These are phyloP conservation scores for Rhinichthys klamathensis DNA, from an alignment of 2,113 vertebrate species.

Conservation along the genomic window DNA sequence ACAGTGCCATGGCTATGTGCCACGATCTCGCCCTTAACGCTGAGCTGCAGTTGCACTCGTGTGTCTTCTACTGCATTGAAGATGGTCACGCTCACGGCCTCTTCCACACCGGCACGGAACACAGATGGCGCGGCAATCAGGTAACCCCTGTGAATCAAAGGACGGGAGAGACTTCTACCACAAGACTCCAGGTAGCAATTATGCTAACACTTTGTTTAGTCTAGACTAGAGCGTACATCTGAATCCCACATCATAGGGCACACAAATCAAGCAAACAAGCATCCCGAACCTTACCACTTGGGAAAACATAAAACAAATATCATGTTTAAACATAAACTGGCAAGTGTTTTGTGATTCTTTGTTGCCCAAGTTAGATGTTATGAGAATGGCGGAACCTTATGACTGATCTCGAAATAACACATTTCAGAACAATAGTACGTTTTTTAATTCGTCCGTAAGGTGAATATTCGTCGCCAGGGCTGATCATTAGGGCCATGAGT, in stretches of 20 bases:
- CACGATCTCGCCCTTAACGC: constrained; percentile 84
- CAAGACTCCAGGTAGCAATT: constrained; percentile 30
- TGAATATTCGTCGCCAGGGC: background rate
- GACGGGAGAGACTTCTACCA: background rate
- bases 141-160: constrained; percentile 80
- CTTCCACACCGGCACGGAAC: constrained; percentile 85
- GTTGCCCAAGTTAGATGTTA: background rate
- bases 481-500: background rate
- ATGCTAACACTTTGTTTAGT: constrained; percentile 26
- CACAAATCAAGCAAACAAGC: background rate
- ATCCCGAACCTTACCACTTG: background rate
- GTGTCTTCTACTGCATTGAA: constrained; percentile 85
- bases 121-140: constrained; percentile 88
- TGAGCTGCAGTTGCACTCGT: constrained; percentile 84
- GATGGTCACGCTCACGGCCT: constrained; percentile 87
- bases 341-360: constrained; percentile 3
- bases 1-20: constrained; percentile 79
- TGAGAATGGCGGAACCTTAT: background rate
- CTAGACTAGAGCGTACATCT: background rate
- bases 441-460: background rate
- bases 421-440: background rate
- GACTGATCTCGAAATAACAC: background rate
- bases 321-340: constrained; percentile 2
- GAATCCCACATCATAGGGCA: constrained; percentile 24
- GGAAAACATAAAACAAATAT: background rate